These are phyloP conservation scores for Agrypnus murinus DNA, from an alignment of 2,888 invertebrate genomes.

Conservation along the genomic window DNA sequence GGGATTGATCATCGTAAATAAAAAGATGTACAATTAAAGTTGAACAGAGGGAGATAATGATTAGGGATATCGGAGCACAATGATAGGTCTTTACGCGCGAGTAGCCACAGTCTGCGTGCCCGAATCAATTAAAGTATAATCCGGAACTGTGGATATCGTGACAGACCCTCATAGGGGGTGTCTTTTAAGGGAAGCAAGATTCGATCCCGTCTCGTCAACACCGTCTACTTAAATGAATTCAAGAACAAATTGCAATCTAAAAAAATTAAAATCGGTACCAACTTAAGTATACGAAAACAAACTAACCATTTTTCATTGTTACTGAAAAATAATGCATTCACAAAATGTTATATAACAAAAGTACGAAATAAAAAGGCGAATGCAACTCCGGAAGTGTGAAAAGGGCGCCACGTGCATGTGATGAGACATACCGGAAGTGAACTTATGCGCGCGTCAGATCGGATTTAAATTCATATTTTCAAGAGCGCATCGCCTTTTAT, in stretches of 20 bases:
- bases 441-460: constrained; percentile 66
- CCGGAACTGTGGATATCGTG: constrained; percentile 72
- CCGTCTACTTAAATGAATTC: background rate
- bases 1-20: constrained; percentile 58
- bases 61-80: constrained; percentile 70
- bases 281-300: background rate
- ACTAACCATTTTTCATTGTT: no score
- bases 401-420: constrained; percentile 67
- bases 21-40: constrained; percentile 69
- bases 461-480: constrained; percentile 65
- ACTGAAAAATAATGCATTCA: no score
- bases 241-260: background rate
- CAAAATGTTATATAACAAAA: background rate
- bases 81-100: constrained; percentile 70
- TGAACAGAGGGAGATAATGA: constrained; percentile 70
- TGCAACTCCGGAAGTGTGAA: constrained; percentile 64
- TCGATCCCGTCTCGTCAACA: constrained; percentile 14
- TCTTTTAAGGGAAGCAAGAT: constrained; percentile 43
- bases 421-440: constrained; percentile 68
- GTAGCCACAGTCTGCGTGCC: constrained; percentile 70
- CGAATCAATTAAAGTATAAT: constrained; percentile 78
- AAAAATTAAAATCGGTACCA: background rate
- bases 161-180: constrained; percentile 49
- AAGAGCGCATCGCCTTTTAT: constrained; percentile 44
- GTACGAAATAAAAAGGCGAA: constrained; percentile 16